Conservation (phyloP, 2,888 invertebrate species). For the Pomacea canaliculata region DNA sequence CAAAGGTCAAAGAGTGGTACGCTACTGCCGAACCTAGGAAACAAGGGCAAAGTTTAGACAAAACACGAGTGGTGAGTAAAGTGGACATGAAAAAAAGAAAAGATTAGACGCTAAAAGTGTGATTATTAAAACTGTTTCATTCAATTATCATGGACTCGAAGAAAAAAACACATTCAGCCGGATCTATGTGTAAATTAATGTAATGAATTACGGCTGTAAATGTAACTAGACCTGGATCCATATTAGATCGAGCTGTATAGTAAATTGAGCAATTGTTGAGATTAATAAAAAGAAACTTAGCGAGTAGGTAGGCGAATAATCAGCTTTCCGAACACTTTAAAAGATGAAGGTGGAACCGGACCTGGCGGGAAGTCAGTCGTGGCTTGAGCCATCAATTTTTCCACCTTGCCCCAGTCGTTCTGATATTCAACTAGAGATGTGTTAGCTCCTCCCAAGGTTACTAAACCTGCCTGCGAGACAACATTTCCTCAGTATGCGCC, state of each 20-base stretch:
- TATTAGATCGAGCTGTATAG: too few species aligned
- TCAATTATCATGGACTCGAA: too few species aligned
- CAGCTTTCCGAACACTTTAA: too few species aligned
- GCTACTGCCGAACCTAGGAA: slow-evolving; percentile 58
- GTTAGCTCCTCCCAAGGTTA: slow-evolving; percentile 53
- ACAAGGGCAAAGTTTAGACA: not conserved
- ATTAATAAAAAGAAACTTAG: too few species aligned
- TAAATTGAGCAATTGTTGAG: too few species aligned
- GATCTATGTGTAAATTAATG: too few species aligned
- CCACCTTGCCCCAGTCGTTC: slow-evolving; percentile 59
- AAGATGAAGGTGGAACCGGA: slow-evolving; percentile 17
- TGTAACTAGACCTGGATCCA: too few species aligned
- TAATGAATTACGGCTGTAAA: too few species aligned
- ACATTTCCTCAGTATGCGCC: too few species aligned
- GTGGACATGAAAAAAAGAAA: not conserved
- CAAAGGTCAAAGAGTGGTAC: slow-evolving; percentile 70
- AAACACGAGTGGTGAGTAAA: not conserved
- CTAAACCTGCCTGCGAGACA: slow-evolving; percentile 64
- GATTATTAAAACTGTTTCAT: too few species aligned
- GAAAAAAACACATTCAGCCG: too few species aligned
- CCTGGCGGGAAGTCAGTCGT: slow-evolving; percentile 67
- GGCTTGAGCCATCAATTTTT: slow-evolving; percentile 61
- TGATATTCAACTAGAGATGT: slow-evolving; percentile 57
- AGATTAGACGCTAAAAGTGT: not conserved
- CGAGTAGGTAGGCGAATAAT: too few species aligned